Evolutionary conservation across 2,113 vertebrate species (phyloP), one percentile per base, ranked within the genome.

Genomic region (Ailurus styani): DNA sequence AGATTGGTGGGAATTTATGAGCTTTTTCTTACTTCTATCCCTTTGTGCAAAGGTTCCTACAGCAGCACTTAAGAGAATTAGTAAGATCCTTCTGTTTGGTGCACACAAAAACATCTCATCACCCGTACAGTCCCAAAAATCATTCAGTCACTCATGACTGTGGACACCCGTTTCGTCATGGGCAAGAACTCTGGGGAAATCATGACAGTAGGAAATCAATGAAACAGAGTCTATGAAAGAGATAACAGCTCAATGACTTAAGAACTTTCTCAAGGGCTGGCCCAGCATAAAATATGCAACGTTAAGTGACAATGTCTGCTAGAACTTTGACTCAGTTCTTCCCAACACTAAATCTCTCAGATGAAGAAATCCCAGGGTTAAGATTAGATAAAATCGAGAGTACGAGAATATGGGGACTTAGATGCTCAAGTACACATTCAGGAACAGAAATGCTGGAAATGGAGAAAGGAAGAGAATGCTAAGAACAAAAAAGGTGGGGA

Each of bases 1-100:
- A 98, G 99, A 95, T 98, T 99, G 7, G 99, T 99, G 21, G 99
- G 99, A 93, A 99, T 99, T 97, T 99, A 99, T 0, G 99, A 99
- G 99, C 99, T 99, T 90, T 99, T 99, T 90, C 99, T 98, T 99
- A 99, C 89, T 99, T 99, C 96, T 99, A 99, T 87, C 99, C 99
- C 25, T 99, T 99, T 68, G 23, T 99, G 93, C 99, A 99, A 98
- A 99, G 99, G 72, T 99, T 99, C 97, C 98, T 99, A 1, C 99
- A 99, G 97, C 99, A 99, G 11, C 99, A 99, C 93, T 99, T 99
- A 97, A 99, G 99, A 98, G 99, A 99, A 88, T 99, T 99, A 98
- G 99, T 99, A 70, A 98, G 98, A 99, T 99, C 95, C 98, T 99
- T 31, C 97, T 99, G 82, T 99, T 99, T 98, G 99, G 99, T 27